Base-by-base conservation (phyloP, 2,113 vertebrate genomes). In the Podilymbus podiceps region DNA sequence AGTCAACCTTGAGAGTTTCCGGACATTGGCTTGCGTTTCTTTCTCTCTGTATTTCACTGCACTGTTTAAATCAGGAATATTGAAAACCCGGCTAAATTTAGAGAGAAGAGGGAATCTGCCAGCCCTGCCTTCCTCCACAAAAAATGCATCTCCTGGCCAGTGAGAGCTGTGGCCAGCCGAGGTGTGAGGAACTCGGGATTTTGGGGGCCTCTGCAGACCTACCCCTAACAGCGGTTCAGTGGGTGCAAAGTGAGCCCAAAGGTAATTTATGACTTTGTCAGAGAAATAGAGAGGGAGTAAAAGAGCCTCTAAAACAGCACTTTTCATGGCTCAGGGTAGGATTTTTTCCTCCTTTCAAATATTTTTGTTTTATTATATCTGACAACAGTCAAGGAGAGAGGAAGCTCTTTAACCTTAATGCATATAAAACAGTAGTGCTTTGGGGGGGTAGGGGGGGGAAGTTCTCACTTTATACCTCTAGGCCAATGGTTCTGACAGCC, bases 321-420 rank as follows among this genome's bases (percentile, higher is more conserved):
- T 90, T 94, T 9, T 47, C 58, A 35, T 90, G 38, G 33, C 55
- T 87, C 19, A 1, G 10, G 40, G 46, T 30, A 19, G 12, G 0
- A 0, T 58, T 85, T 81, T 69, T 47, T 20, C 1, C 64, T 95
- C 67, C 38, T 93, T 95, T 85, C 87, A 88, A 38, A 80, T 89
- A 31, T 55, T 96, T 95, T 89, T 95, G 24, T 71, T 95, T 95
- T 96, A 90, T 88, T 96, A 2, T 35, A 66, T 86, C 77, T 96
- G 95, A 89, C 71, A 90, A 71, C 52, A 90, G 74, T 83, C 74
- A 89, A 87, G 80, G 81, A 91, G 67, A 63, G 62, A 79, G 74
- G 31, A 89, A 86, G 63, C 84, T 92, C 77, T 91, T 94, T 86
- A 91, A 87, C 91, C 85, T 82, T 83, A 95, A 75, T 94, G 64